Evolutionary conservation across 2,113 vertebrate genomes (phyloP).

Genomic region (Lonchura striata): DNA sequence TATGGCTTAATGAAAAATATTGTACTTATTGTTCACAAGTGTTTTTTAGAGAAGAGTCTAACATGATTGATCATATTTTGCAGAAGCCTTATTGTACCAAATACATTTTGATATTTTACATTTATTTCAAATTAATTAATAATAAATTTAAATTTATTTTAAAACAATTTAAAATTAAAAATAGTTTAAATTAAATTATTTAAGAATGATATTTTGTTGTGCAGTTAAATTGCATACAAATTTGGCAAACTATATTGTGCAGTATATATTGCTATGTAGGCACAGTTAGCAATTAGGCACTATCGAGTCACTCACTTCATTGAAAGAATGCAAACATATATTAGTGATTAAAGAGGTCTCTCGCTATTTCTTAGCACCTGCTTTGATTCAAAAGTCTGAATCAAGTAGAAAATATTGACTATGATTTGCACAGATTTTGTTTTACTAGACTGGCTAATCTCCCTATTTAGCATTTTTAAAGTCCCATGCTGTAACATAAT

Average conservation of each 20-base stretch:
- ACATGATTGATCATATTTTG: background rate
- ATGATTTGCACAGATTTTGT: background rate
- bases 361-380: background rate
- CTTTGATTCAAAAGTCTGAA: background rate
- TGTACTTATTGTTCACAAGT: background rate
- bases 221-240: rapidly evolving
- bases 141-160: background rate
- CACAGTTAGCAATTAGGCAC: background rate
- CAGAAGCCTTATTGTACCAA: background rate
- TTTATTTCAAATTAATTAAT: background rate
- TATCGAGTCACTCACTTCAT: background rate
- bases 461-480: background rate
- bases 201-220: background rate
- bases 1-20: background rate
- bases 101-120: background rate
- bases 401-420: background rate
- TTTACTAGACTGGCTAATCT: background rate
- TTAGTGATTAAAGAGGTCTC: rapidly evolving
- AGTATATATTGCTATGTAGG: background rate
- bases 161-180: background rate
- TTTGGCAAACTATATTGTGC: background rate
- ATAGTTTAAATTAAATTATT: background rate
- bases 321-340: background rate
- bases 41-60: background rate
- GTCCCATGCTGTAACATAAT: background rate